Base-by-base conservation (phyloP, 2,113 vertebrate genomes). In the Chunga burmeisteri region DNA sequence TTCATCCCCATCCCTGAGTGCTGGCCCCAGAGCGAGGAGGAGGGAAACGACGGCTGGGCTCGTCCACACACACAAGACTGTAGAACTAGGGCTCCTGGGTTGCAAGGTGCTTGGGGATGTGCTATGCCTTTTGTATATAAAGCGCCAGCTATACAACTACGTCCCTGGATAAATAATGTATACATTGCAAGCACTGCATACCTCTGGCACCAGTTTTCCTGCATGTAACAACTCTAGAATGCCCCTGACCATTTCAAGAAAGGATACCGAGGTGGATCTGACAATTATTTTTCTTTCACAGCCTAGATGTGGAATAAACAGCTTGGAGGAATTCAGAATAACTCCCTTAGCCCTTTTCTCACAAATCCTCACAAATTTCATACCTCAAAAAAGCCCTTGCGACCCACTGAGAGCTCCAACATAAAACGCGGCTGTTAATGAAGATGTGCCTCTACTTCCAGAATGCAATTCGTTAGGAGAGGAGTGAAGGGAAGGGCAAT, bases 361-460 rank as follows among this genome's bases (percentile, higher is more conserved):
- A 42, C 29, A 84, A 88, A 52, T 68, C n/a, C 20, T 88, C 67
- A 84, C 30, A 86, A 71, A 90, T 80, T 85, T 65, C 30, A 6
- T 81, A 44, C 61, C 59, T 89, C 49, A 22, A 32, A 81, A 81
- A 94, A 82, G 49, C 27, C 70, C 63, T 29, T 81, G 61, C 6
- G 18, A 72, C 34, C 32, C 78, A 32, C 50, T 38, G 66, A 84
- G 73, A 78, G 50, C 70, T 82, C 38, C 75, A 47, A 82, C 15
- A 66, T 52, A 84, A 95, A 86, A 92, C 11, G 11, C 1, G 1
- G 58, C 84, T 0, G 0, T 53, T 95, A 93, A 95, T 88, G 82
- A 97, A 95, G 94, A 95, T 58, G 25, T 81, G 83, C 46, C 88
- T 93, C 93, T 92, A 86, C 59, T 73, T 96, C 74, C 79, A 91